Evolutionary conservation across 2,888 invertebrate species (phyloP).

Genomic region (Lypha dubia): DNA sequence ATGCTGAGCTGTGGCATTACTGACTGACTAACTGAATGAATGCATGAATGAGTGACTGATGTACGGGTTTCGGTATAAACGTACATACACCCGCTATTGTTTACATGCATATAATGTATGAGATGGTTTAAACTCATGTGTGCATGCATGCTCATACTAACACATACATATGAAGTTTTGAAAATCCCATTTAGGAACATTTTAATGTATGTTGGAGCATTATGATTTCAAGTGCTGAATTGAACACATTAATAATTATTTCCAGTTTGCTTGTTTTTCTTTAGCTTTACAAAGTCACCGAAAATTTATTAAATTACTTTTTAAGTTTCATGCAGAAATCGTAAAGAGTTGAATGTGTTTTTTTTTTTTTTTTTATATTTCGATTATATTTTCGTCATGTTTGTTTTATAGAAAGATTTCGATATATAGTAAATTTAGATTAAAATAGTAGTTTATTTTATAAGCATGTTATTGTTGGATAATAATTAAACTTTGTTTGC

Average conservation of each 20-base stretch:
- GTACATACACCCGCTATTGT: constrained; percentile 57
- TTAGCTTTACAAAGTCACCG: constrained; percentile 16
- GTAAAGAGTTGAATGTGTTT: neutral
- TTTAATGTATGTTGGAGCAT: constrained; percentile 42
- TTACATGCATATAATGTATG: neutral
- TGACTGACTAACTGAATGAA: constrained; percentile 2
- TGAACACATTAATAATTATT: constrained; percentile 65
- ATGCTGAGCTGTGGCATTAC: neutral
- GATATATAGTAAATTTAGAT: no score
- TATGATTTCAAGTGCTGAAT: constrained; percentile 72
- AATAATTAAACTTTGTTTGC: no score
- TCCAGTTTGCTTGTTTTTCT: constrained; percentile 53
- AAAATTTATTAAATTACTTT: constrained; percentile 27
- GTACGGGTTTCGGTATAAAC: constrained; percentile 44
- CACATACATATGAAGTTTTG: constrained; percentile 3
- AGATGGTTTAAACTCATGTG: neutral
- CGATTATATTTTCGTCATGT: neutral
- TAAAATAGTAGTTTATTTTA: no score
- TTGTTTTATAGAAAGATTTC: no score
- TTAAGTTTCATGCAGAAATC: constrained; percentile 6
- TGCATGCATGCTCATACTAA: neutral
- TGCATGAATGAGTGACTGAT: constrained; percentile 27
- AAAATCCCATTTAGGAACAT: constrained; percentile 38
- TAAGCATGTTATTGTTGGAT: no score
- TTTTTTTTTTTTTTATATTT: neutral